These are phyloP conservation scores for Proteles cristata DNA, from an alignment of 2,113 vertebrate genomes.

Conservation along the genomic window DNA sequence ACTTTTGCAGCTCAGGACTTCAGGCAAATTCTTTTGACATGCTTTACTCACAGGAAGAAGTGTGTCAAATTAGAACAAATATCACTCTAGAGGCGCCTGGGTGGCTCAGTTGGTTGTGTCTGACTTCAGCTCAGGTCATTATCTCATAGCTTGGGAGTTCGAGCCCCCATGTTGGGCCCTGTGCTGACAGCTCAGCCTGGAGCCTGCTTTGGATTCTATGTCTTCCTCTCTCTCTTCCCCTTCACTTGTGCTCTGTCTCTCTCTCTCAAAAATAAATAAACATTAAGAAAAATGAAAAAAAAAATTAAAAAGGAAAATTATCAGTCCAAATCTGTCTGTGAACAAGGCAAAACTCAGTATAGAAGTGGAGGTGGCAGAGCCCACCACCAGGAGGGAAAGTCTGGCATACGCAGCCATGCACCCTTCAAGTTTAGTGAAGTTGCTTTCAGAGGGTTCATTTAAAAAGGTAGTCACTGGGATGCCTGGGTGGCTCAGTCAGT, in stretches of 20 bases:
- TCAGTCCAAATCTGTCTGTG: neutral
- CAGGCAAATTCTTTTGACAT: neutral
- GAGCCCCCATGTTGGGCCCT: too few species aligned
- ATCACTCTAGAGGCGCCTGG: neutral
- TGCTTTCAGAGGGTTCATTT: neutral
- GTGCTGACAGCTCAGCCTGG: too few species aligned
- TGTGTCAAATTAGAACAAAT: neutral
- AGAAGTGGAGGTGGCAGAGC: neutral
- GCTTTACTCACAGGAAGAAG: neutral
- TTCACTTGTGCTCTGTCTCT: too few species aligned
- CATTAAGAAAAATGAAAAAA: too few species aligned
- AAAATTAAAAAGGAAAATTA: neutral
- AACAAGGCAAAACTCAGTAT: neutral
- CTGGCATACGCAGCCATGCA: neutral
- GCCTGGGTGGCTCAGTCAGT: too few species aligned
- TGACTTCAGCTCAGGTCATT: too few species aligned
- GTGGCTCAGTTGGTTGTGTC: too few species aligned
- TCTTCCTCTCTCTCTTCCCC: too few species aligned
- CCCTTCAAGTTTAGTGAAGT: neutral
- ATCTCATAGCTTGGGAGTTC: too few species aligned
- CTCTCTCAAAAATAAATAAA: too few species aligned
- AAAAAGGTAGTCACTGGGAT: neutral
- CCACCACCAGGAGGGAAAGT: neutral
- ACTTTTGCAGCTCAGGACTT: neutral
- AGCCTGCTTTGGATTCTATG: too few species aligned